Conservation (phyloP, 2,797 vertebrate species). For the Neosilurus mollespiculum region DNA sequence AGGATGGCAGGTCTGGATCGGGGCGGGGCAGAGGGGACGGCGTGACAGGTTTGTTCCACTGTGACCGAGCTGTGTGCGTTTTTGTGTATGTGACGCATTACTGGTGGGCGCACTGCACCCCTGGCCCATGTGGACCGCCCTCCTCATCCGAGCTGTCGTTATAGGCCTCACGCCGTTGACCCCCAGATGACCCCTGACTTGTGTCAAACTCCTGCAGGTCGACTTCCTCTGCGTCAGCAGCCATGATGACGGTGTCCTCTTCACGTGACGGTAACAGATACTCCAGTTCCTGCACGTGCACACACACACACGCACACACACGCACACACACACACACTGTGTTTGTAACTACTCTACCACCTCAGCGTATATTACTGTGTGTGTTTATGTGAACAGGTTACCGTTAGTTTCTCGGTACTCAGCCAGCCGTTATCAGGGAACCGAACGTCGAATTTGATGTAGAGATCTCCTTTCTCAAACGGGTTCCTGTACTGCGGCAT, state of each 20-base stretch:
- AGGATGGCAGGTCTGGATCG: background rate
- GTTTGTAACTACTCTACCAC: no score
- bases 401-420: conserved; percentile 92
- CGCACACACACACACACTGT: background rate
- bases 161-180: conserved; percentile 92
- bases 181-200: conserved; percentile 85
- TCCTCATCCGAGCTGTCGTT: conserved; percentile 98
- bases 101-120: conserved; percentile 98
- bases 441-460: conserved; percentile 95
- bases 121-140: conserved; percentile 90
- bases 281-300: conserved; percentile 85
- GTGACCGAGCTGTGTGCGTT: background rate
- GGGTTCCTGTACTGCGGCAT: conserved; percentile 99
- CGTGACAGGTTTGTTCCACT: background rate
- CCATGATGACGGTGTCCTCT: conserved; percentile 84
- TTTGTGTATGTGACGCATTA: conserved; percentile 64
- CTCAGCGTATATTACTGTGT: background rate
- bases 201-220: conserved; percentile 94
- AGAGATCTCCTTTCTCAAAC: conserved; percentile 98
- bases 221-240: conserved; percentile 93
- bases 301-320: no score
- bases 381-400: conserved; percentile 62
- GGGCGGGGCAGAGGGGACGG: background rate
- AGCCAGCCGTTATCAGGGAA: conserved; percentile 99
- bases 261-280: conserved; percentile 93